These are phyloP conservation scores for Lepus timidus DNA, from an alignment of 2,113 vertebrate species.

Conservation along the genomic window DNA sequence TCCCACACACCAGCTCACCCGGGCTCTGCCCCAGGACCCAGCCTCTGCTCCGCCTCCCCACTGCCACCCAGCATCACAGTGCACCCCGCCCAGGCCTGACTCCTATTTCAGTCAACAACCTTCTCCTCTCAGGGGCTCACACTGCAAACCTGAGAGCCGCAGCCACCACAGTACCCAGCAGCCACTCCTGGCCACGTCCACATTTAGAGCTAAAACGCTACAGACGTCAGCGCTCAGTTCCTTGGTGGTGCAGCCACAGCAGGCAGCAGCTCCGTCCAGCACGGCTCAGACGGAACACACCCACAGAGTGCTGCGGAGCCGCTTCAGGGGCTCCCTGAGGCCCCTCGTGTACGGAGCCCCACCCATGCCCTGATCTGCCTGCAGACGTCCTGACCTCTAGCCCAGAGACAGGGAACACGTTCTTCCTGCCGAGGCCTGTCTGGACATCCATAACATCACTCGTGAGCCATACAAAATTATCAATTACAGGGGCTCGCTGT, in stretches of 20 bases:
- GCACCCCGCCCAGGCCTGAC: too few species aligned
- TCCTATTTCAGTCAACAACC: too few species aligned
- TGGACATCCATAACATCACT: too few species aligned
- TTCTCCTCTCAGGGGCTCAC: not conserved
- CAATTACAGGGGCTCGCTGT: too few species aligned
- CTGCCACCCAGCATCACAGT: not conserved
- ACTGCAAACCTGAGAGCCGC: not conserved
- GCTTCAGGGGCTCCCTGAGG: not conserved
- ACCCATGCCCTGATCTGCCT: not conserved
- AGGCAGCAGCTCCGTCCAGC: rapidly evolving
- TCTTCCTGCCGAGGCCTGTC: too few species aligned
- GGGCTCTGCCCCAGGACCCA: not conserved
- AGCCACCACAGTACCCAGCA: not conserved
- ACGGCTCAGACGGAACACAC: rapidly evolving
- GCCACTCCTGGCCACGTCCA: not conserved
- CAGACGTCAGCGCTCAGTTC: not conserved
- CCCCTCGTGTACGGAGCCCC: not conserved
- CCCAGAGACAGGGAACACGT: too few species aligned
- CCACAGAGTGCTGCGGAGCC: rapidly evolving
- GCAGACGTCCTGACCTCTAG: not conserved
- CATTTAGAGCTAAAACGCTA: not conserved
- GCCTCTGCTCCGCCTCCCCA: not conserved
- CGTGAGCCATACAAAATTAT: too few species aligned
- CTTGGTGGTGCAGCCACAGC: rapidly evolving
- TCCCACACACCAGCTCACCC: not conserved